Base-by-base conservation (phyloP, 1,140 invertebrate species). In the Heliconius eleuchia region DNA sequence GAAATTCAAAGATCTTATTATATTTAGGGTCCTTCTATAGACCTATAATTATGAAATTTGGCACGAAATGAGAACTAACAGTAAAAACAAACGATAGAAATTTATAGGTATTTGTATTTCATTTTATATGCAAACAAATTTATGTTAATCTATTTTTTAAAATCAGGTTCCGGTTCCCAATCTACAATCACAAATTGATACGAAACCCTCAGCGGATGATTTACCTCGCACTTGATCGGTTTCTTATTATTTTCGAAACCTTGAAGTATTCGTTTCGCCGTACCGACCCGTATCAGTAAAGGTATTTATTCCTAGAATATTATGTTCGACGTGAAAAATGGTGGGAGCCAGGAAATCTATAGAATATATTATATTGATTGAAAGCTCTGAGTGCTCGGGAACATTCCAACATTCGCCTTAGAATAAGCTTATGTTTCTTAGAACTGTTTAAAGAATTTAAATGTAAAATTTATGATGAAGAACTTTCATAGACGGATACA, bases 271-370 rank as follows among this genome's bases (percentile, higher is more conserved):
- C 55, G n/a, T 23, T 60, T 60, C 55, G 11, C n/a, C 55, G 55
- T 23, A 60, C n/a, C 55, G 55, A 60, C n/a, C 55, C 55, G 9
- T 27, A 60, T 60, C 55, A 60, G 55, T 60, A 71, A 71, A 37
- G 27, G 27, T 30, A 71, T 71, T 71, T 71, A 71, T 71, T 71
- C 30, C 27, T 30, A 71, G 27, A 34, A 37, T 57, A 23, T 57
- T 57, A 57, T 73, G 66, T 27, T 23, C 71, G 73, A 79, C 78
- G 66, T 75, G 73, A 79, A 79, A 79, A 79, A 74, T 79, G 78
- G 78, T 39, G 19, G 74, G 42, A 75, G 66, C 66, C 70, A 46
- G 66, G 46, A 79, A 79, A 79, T 79, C 78, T 79, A 75, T 79
- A 71, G 66, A 71, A 42, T 73, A 72, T 74, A 71, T 52, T 52